phyloP scores from a whole-genome alignment of 2,113 vertebrate genomes.

The Tyto alba region DNA sequence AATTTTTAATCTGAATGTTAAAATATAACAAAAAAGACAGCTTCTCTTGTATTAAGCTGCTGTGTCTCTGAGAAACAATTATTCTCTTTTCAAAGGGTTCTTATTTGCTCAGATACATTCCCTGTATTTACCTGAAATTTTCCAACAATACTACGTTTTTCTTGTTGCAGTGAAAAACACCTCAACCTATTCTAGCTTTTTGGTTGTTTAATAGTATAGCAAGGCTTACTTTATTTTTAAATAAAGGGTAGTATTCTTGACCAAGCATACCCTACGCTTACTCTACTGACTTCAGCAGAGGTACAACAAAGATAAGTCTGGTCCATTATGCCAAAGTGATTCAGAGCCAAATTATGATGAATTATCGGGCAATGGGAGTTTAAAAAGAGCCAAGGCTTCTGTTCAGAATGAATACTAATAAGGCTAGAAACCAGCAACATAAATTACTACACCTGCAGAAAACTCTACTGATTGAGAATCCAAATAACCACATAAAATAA shows the following conservation, averaged over 20 bases:
- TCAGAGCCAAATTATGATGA: neutral
- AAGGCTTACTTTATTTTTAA: neutral
- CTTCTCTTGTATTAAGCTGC: neutral
- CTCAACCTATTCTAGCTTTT: neutral
- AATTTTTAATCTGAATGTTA: neutral
- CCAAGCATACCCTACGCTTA: neutral
- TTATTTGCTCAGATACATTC: neutral
- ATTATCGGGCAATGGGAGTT: neutral
- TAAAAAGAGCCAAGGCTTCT: neutral
- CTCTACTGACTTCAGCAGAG: neutral
- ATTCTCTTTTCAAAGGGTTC: neutral
- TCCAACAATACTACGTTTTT: neutral
- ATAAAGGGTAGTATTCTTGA: neutral
- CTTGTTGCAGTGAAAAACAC: neutral
- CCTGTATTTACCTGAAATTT: neutral
- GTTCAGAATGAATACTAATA: neutral
- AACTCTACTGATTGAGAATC: neutral
- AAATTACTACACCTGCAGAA: neutral
- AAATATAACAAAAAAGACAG: neutral
- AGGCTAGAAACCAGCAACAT: neutral
- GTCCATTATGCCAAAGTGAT: neutral
- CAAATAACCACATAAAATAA: neutral
- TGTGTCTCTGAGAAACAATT: neutral
- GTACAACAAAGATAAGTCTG: neutral
- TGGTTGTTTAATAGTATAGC: neutral